A percentile compares a stretch with the other conserved stretches of the same genome.
These are phyloP conservation scores for Vireo griseus DNA, from an alignment of 2,797 vertebrate genomes.

Conservation along the genomic window DNA sequence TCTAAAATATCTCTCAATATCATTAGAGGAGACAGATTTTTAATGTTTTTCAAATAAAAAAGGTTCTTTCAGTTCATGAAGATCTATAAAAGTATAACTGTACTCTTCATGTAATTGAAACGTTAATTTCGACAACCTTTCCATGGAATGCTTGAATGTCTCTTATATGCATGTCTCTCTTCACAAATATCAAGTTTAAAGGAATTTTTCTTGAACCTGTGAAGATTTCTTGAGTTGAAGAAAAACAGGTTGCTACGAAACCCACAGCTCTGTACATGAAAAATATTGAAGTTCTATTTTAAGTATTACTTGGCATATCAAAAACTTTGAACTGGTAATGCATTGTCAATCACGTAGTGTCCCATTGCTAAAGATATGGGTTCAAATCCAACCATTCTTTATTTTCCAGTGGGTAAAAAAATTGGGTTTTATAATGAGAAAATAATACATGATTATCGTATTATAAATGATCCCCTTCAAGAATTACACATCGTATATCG, in stretches of 20 bases:
- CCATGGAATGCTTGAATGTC: not conserved
- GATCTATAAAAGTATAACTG: not conserved
- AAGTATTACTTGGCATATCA: slow-evolving; percentile 78
- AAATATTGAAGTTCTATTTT: slow-evolving; percentile 83
- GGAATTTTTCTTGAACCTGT: not conserved
- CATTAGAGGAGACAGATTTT: not conserved
- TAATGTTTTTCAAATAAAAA: not conserved
- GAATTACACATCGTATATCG: not conserved
- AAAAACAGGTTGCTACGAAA: slow-evolving; percentile 29
- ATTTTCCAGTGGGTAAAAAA: not conserved
- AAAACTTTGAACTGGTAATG: slow-evolving; percentile 81
- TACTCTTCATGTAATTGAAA: not conserved
- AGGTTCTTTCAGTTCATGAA: not conserved
- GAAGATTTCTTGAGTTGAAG: not conserved
- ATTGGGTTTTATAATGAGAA: slow-evolving; percentile 19
- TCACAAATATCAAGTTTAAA: not conserved
- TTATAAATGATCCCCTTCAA: not conserved
- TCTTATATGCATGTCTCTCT: not conserved
- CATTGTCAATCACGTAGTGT: slow-evolving; percentile 81
- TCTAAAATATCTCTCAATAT: not conserved
- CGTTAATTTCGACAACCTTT: not conserved
- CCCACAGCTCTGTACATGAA: slow-evolving; percentile 18
- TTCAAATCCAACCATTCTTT: slow-evolving; percentile 27
- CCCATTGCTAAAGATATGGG: slow-evolving; percentile 67
- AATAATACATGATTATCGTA: not conserved